Conservation (phyloP, 2,113 vertebrate species). For the Bostrychus sinensis region DNA sequence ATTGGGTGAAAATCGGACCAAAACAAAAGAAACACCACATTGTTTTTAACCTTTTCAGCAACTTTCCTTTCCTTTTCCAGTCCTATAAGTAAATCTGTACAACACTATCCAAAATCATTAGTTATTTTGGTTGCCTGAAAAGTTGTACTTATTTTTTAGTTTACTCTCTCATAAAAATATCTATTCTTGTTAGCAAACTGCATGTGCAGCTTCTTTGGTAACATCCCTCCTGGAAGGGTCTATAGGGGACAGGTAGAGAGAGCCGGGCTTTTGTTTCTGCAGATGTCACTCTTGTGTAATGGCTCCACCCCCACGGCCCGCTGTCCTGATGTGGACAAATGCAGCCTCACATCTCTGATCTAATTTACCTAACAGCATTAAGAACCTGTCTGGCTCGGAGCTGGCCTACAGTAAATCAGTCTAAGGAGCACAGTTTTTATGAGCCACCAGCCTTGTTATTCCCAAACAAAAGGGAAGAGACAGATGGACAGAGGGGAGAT, state of each 20-base stretch:
- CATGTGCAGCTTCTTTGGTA: too few species aligned
- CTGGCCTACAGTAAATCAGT: slow-evolving; percentile 67
- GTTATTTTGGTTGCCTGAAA: too few species aligned
- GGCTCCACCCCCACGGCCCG: slow-evolving; percentile 14
- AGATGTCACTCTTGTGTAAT: slow-evolving; percentile 46
- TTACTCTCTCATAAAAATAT: too few species aligned
- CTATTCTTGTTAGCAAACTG: too few species aligned
- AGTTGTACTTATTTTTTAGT: too few species aligned
- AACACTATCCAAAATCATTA: too few species aligned
- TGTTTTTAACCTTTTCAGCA: too few species aligned
- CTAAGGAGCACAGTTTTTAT: slow-evolving; percentile 61
- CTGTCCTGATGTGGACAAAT: slow-evolving; percentile 67
- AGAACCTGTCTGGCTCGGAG: slow-evolving; percentile 72
- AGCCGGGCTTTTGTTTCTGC: slow-evolving; percentile 42
- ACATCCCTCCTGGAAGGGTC: background rate
- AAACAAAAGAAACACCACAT: too few species aligned
- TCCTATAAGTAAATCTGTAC: too few species aligned
- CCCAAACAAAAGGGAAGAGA: slow-evolving; percentile 41
- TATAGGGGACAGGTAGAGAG: background rate
- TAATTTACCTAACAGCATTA: slow-evolving; percentile 81
- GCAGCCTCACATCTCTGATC: slow-evolving; percentile 74
- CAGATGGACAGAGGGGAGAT: slow-evolving; percentile 38
- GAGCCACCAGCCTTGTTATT: slow-evolving; percentile 47
- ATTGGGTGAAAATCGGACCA: too few species aligned
- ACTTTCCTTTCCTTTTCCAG: too few species aligned